Percentiles rank a stretch among this genome's conserved stretches.
Conservation (phyloP, 2,797 vertebrate species). For the Myotis vivesi region DNA sequence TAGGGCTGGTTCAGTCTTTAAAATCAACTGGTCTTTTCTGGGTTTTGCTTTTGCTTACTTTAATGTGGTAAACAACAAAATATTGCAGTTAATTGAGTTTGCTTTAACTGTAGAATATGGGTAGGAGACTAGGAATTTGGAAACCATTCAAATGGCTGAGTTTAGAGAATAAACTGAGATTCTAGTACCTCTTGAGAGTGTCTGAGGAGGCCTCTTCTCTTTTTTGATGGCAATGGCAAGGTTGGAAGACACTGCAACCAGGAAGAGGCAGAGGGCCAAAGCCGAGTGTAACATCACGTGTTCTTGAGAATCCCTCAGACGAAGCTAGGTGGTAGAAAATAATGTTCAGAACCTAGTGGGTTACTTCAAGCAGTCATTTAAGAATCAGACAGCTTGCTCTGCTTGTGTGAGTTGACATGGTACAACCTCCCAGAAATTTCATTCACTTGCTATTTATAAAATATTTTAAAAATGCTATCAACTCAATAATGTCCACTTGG, state of each 20-base stretch:
- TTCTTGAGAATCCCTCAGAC: not conserved
- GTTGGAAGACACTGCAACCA: constrained; percentile 81
- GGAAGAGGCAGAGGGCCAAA: constrained; percentile 73
- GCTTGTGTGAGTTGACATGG: not conserved
- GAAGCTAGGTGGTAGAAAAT: not conserved
- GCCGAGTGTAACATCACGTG: constrained; percentile 74
- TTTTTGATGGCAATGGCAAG: constrained; percentile 82
- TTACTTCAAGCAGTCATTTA: not conserved
- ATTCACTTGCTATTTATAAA: constrained; percentile 7
- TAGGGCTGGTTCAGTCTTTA: not conserved
- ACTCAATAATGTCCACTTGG: not conserved
- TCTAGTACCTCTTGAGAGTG: constrained; percentile 84
- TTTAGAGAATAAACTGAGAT: constrained; percentile 1
- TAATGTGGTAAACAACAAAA: not conserved
- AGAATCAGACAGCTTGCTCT: not conserved
- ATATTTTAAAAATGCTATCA: not conserved
- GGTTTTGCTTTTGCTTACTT: not conserved
- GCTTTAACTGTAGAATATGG: not conserved
- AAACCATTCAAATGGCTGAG: not conserved
- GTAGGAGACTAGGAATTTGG: not conserved
- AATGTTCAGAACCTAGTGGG: not conserved
- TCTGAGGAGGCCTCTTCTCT: constrained; percentile 82
- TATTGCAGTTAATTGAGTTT: not conserved
- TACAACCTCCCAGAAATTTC: not conserved
- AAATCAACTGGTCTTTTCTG: not conserved